These are phyloP conservation scores for Cecidostiba fungosa DNA, from an alignment of 2,888 invertebrate species.

Conservation along the genomic window DNA sequence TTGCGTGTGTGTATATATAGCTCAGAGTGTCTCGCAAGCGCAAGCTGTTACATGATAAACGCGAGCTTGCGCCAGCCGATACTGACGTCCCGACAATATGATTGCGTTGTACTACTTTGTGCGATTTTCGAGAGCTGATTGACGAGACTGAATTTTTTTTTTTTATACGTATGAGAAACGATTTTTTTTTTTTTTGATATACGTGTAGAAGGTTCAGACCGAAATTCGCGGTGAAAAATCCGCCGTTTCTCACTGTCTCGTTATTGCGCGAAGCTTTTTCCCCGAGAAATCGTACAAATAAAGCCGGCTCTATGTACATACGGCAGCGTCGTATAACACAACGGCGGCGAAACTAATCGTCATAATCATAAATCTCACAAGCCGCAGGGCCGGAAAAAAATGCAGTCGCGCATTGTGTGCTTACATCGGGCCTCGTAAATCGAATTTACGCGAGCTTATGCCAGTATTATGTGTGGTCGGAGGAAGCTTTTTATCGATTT, in stretches of 20 bases:
- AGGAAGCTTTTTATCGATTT: conserved; percentile 56
- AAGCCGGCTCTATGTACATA: conserved; percentile 16
- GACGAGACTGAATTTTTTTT: conserved; percentile 7
- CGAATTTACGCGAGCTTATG: conserved; percentile 50
- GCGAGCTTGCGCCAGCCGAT: conserved; percentile 68
- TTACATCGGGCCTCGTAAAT: conserved; percentile 39
- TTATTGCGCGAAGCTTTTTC: conserved; percentile 22
- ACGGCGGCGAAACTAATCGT: conserved; percentile 58
- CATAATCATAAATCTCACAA: conserved; percentile 59
- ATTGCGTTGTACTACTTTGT: conserved; percentile 66
- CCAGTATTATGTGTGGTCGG: not conserved
- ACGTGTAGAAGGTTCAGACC: not conserved
- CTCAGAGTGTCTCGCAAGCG: conserved; percentile 17
- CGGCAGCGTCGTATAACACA: not conserved
- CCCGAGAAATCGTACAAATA: conserved; percentile 36
- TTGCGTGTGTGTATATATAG: not conserved
- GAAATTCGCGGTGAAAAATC: conserved; percentile 47
- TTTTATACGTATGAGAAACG: too few relatives aligned
- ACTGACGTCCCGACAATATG: conserved; percentile 70
- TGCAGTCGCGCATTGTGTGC: conserved; percentile 21
- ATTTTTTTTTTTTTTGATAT: not conserved
- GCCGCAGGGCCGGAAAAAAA: not conserved
- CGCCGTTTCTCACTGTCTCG: conserved; percentile 56
- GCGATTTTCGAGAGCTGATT: conserved; percentile 43
- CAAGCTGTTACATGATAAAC: conserved; percentile 75